Base-by-base conservation (phyloP, 37 sponge, comb jelly and placozoan genomes). In the Agelas oroides region DNA sequence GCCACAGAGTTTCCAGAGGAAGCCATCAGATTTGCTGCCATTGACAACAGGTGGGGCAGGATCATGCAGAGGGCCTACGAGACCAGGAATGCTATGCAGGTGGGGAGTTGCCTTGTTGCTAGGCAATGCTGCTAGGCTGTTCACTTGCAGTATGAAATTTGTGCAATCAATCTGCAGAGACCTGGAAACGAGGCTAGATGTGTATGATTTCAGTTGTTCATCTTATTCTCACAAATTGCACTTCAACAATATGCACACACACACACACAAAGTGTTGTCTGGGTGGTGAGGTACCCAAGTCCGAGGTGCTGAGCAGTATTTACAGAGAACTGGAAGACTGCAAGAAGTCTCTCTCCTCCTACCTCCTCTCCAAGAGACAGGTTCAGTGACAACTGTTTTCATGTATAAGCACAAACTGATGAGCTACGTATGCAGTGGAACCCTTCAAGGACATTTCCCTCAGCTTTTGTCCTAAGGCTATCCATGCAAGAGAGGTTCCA, bases 351-450 rank as follows among this genome's bases (percentile, higher is more conserved):
- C 81, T 97, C 46, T 69, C 85, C 13, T 21, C 79, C 6, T 97
- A 97, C 64, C 83, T 97, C 36, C 68, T 36, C 39, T 80, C 79
- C 17, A 97, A 94, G 71, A 74, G 95, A 79, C 57, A 91, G 86
- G 92, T 96, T 46, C 37, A n/a, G 34, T 12, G n/a, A n/a, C 46
- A 46, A 46, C 46, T 46, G n/a, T n/a, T n/a, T n/a, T n/a, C n/a
- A n/a, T n/a, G n/a, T n/a, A n/a, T n/a, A n/a, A n/a, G n/a, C n/a
- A n/a, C n/a, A n/a, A n/a, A n/a, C n/a, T n/a, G n/a, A n/a, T n/a
- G n/a, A n/a, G n/a, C n/a, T n/a, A n/a, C n/a, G n/a, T n/a, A n/a
- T n/a, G n/a, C n/a, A n/a, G n/a, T n/a, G n/a, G n/a, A n/a, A n/a
- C n/a, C n/a, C n/a, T n/a, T n/a, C n/a, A n/a, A n/a, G n/a, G n/a